A percentile compares a stretch with the other conserved stretches of the same genome.
Evolutionary conservation across 2,888 invertebrate genomes (phyloP).

Genomic region (Carcina quercana): DNA sequence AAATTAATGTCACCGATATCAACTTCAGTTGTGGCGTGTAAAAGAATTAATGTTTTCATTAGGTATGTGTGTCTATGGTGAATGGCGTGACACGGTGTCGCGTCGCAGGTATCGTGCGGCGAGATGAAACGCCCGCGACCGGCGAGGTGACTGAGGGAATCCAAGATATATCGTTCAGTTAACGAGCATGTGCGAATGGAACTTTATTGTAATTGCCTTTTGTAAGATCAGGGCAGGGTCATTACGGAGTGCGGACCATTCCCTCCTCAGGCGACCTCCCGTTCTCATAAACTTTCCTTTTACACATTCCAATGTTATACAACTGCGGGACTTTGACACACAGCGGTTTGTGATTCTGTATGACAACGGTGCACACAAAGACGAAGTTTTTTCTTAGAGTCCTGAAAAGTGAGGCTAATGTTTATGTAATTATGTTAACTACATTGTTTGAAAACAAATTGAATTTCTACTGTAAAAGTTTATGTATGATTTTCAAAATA

Average conservation of each 20-base stretch:
- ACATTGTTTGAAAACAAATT: no score
- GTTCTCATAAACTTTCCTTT: conserved; percentile 57
- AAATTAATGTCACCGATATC: neutral
- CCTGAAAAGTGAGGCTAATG: no score
- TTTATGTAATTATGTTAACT: no score
- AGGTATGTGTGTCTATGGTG: neutral
- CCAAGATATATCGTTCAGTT: conserved; percentile 69
- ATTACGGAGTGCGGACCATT: conserved; percentile 56
- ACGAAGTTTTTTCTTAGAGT: no score
- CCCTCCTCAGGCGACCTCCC: conserved; percentile 55
- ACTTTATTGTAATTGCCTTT: conserved; percentile 75
- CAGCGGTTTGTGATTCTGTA: no score
- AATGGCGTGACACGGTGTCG: neutral
- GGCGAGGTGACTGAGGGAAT: conserved; percentile 52
- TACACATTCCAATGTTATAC: conserved; percentile 33
- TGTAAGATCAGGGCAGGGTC: conserved; percentile 70
- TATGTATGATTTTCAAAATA: no score
- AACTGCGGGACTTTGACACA: conserved; percentile 5
- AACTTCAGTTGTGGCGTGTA: conserved; percentile 2
- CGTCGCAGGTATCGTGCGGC: conserved; percentile 23
- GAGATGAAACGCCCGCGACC: conserved; percentile 52
- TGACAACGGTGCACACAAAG: no score
- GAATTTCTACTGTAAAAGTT: no score
- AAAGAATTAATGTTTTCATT: conserved; percentile 11
- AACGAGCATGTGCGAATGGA: conserved; percentile 72